These are phyloP conservation scores for Endotricha flammealis DNA, from an alignment of 2,888 invertebrate species.

Conservation along the genomic window DNA sequence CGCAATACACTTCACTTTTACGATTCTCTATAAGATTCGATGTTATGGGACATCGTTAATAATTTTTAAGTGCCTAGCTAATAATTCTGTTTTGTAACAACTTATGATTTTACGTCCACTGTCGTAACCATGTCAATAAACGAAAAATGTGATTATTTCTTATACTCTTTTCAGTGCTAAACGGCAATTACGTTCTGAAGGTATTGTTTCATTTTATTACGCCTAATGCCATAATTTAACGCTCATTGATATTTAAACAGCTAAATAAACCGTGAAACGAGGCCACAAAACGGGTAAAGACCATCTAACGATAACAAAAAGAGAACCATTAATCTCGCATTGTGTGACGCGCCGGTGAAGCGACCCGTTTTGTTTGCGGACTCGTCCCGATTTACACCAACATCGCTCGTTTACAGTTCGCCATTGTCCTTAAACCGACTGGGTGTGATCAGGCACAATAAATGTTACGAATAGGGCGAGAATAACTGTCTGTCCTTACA, in stretches of 20 bases:
- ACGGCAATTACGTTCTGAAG: constrained; percentile 22
- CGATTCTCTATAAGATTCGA: constrained; percentile 55
- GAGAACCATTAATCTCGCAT: constrained; percentile 71
- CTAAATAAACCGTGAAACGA: constrained; percentile 73
- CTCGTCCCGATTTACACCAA: constrained; percentile 54
- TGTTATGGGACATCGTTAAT: constrained; percentile 55
- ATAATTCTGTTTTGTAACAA: constrained; percentile 41
- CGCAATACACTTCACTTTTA: constrained; percentile 65
- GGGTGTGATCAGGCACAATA: constrained; percentile 70
- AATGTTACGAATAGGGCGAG: constrained; percentile 59
- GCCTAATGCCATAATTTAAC: constrained; percentile 54
- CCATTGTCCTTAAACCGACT: constrained; percentile 65
- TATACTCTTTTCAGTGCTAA: constrained; percentile 22
- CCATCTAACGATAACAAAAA: constrained; percentile 68
- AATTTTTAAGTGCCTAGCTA: constrained; percentile 51
- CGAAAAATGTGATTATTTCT: constrained; percentile 4
- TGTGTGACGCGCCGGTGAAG: constrained; percentile 59
- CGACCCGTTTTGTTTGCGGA: constrained; percentile 67
- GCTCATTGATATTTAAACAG: constrained; percentile 63
- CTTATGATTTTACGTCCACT: constrained; percentile 23
- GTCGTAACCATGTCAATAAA: constrained; percentile 19
- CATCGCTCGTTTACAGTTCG: constrained; percentile 51
- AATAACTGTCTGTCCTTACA: constrained; percentile 53
- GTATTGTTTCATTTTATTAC: constrained; percentile 41
- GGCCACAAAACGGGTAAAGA: constrained; percentile 69